Evolutionary conservation across 1,140 invertebrate species (phyloP).

Genomic region (Drosophila carrolli): DNA sequence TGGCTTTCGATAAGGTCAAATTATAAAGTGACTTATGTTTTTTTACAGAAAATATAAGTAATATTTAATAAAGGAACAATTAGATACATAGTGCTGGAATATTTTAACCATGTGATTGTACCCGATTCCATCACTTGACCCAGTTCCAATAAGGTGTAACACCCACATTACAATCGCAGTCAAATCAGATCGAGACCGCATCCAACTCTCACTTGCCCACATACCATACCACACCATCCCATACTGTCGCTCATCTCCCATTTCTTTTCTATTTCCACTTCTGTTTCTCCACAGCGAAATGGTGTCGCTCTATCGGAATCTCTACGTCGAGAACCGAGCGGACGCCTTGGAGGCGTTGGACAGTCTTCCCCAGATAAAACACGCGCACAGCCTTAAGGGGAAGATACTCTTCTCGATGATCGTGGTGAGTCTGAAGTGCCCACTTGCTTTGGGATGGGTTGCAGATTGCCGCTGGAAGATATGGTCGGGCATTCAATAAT

Average conservation of each 20-base stretch:
- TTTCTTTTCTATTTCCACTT: slow-evolving; percentile 23
- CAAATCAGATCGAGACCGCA: slow-evolving; percentile 15
- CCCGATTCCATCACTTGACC: slow-evolving; percentile 57
- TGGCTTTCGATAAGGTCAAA: too few species aligned
- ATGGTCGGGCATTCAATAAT: slow-evolving; percentile 12
- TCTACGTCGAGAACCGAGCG: slow-evolving; percentile 93
- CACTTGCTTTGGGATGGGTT: background rate
- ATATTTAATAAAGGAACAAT: too few species aligned
- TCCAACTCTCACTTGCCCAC: slow-evolving; percentile 26
- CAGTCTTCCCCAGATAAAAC: slow-evolving; percentile 90
- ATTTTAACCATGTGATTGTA: background rate
- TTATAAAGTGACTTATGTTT: too few species aligned
- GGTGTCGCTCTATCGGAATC: slow-evolving; percentile 91
- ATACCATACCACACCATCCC: slow-evolving; percentile 31
- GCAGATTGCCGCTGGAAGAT: background rate
- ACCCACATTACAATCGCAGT: slow-evolving; percentile 44
- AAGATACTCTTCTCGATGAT: slow-evolving; percentile 98
- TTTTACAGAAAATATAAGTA: too few species aligned
- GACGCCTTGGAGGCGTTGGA: slow-evolving; percentile 94
- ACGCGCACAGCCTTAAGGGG: slow-evolving; percentile 94
- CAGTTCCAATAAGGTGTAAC: slow-evolving; percentile 26
- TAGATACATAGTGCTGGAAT: too few species aligned
- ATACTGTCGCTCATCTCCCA: slow-evolving; percentile 13
- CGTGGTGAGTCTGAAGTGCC: slow-evolving; percentile 90
- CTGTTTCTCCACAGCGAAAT: slow-evolving; percentile 85